These are phyloP conservation scores for Phaedon cochleariae DNA, from an alignment of 2,888 invertebrate species.

Conservation along the genomic window DNA sequence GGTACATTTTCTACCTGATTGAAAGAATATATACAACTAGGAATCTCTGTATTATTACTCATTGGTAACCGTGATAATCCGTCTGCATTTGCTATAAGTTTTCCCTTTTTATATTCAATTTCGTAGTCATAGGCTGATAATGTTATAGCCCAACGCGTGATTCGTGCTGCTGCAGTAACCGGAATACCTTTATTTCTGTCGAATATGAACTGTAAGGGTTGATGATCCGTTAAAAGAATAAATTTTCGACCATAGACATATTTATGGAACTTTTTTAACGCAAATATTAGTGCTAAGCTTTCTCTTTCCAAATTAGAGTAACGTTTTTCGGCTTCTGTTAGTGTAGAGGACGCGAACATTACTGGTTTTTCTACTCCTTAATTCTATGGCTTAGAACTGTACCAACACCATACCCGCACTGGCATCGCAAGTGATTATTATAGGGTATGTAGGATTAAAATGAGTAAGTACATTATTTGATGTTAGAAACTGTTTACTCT, in stretches of 20 bases:
- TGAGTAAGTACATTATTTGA: slow-evolving; percentile 17
- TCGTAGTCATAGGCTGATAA: slow-evolving; percentile 13
- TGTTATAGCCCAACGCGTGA: not conserved
- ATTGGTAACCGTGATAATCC: not conserved
- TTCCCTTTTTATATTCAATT: slow-evolving; percentile 1
- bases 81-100: not conserved
- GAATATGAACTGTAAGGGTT: slow-evolving; percentile 38
- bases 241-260: slow-evolving; percentile 17
- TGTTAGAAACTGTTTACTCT: not conserved
- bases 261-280: slow-evolving; percentile 21
- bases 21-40: not conserved
- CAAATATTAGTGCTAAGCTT: slow-evolving; percentile 19
- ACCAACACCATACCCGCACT: slow-evolving; percentile 42
- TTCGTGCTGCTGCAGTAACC: slow-evolving; percentile 19
- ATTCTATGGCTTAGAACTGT: slow-evolving; percentile 41
- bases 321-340: slow-evolving; percentile 7
- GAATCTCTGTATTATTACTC: too few species aligned
- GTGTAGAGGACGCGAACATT: too few species aligned
- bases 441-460: slow-evolving; percentile 36
- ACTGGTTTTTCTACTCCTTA: too few species aligned
- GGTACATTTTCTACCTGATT: too few species aligned
- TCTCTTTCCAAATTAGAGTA: slow-evolving; percentile 28
- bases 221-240: slow-evolving; percentile 30
- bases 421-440: slow-evolving; percentile 39
- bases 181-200: slow-evolving; percentile 37